These are phyloP conservation scores for Trichonephila clavata DNA, from an alignment of 1,140 invertebrate genomes.

Conservation along the genomic window DNA sequence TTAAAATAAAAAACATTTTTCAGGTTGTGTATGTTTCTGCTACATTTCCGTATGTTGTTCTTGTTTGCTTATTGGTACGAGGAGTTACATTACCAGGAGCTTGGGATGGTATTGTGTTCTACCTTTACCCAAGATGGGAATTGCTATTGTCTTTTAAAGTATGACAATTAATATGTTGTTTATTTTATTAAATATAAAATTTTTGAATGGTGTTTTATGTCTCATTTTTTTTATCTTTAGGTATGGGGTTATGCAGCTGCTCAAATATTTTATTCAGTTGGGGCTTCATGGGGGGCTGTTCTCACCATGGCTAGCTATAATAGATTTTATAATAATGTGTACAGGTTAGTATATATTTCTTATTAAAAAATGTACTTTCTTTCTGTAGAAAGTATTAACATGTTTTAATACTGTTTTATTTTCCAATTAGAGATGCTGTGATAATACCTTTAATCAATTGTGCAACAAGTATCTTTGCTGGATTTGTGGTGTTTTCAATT, in stretches of 20 bases:
- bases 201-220: no score
- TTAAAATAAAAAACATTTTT: constrained; percentile 72
- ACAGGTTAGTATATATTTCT: constrained; percentile 81
- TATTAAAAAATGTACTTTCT: not conserved
- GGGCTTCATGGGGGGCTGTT: constrained; percentile 89
- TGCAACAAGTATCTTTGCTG: constrained; percentile 85
- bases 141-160: constrained; percentile 84
- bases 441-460: constrained; percentile 86
- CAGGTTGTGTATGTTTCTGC: constrained; percentile 88
- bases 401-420: constrained; percentile 22
- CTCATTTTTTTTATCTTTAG: constrained; percentile 78
- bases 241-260: constrained; percentile 83
- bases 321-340: constrained; percentile 86
- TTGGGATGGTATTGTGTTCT: constrained; percentile 80
- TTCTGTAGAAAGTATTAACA: not conserved
- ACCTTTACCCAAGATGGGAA: constrained; percentile 85
- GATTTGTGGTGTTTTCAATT: constrained; percentile 85
- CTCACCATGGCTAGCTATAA: constrained; percentile 85
- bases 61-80: constrained; percentile 85
- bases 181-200: not conserved
- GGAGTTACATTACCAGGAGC: constrained; percentile 85
- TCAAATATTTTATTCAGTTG: constrained; percentile 82
- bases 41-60: constrained; percentile 86
- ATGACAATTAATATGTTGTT: constrained; percentile 63
- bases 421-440: constrained; percentile 81